Evolutionary conservation across 1,140 invertebrate species (phyloP).

Genomic region (Thaumatotibia leucotreta): DNA sequence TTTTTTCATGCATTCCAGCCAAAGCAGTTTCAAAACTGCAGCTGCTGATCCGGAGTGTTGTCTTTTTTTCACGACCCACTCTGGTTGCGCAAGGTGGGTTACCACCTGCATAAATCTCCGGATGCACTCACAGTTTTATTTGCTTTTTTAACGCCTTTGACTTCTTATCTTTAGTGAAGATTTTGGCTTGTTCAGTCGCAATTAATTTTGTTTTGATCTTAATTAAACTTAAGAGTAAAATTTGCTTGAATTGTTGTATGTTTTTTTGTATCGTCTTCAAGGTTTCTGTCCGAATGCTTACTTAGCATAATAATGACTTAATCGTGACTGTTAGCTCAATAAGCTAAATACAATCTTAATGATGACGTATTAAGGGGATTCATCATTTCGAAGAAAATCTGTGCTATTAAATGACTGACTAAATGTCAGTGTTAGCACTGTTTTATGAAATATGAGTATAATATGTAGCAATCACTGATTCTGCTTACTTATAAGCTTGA

Average conservation of each 20-base stretch:
- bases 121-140: conserved; percentile 14
- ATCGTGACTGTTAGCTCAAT: conserved; percentile 13
- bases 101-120: conserved; percentile 23
- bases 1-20: not conserved
- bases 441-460: no score
- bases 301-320: conserved; percentile 3
- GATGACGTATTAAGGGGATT: not conserved
- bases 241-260: not conserved
- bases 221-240: not conserved
- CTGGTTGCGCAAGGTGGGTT: conserved; percentile 28
- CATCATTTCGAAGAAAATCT: not conserved
- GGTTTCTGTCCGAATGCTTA: not conserved
- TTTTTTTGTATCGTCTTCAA: not conserved
- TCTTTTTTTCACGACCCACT: not conserved
- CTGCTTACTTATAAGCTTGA: no score
- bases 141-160: not conserved
- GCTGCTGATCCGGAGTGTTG: not conserved
- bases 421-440: no score
- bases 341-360: not conserved
- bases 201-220: not conserved
- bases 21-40: not conserved
- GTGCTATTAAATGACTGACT: not conserved
- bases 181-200: not conserved
- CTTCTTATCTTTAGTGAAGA: not conserved
- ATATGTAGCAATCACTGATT: no score